These are phyloP conservation scores for Lymantria dispar DNA, from an alignment of 2,888 invertebrate genomes.

Conservation along the genomic window DNA sequence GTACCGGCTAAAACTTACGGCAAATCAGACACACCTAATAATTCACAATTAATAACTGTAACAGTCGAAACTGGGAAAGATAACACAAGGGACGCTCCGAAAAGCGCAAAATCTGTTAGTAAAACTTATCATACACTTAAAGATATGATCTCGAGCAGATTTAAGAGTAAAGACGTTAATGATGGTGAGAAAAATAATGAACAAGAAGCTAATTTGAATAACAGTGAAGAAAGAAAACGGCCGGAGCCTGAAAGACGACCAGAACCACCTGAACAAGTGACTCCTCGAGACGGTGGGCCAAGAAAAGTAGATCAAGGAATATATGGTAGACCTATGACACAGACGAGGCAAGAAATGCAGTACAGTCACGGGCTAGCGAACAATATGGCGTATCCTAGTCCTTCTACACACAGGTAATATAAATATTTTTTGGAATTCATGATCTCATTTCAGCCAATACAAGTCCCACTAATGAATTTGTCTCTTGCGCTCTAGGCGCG, in stretches of 20 bases:
- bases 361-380: slow-evolving; percentile 64
- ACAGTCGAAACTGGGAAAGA: slow-evolving; percentile 84
- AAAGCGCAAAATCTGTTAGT: slow-evolving; percentile 85
- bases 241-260: slow-evolving; percentile 56
- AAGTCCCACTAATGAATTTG: too few relatives aligned
- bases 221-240: slow-evolving; percentile 82
- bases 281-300: slow-evolving; percentile 65
- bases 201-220: slow-evolving; percentile 81
- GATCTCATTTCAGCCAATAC: too few relatives aligned
- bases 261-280: slow-evolving; percentile 62
- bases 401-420: slow-evolving; percentile 71
- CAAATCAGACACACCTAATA: slow-evolving; percentile 66
- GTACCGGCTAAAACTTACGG: slow-evolving; percentile 75
- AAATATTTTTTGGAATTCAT: too few relatives aligned
- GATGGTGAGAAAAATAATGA: slow-evolving; percentile 77
- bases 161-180: slow-evolving; percentile 84
- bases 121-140: slow-evolving; percentile 92
- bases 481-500: too few relatives aligned
- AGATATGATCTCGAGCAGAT: slow-evolving; percentile 91
- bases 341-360: slow-evolving; percentile 74
- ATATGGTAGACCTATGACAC: slow-evolving; percentile 83
- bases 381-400: slow-evolving; percentile 71
- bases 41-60: slow-evolving; percentile 78
- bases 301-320: slow-evolving; percentile 83
- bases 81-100: slow-evolving; percentile 78